Evolutionary conservation across 2,113 vertebrate genomes (phyloP).

Genomic region (Paraplagusia blochii): DNA sequence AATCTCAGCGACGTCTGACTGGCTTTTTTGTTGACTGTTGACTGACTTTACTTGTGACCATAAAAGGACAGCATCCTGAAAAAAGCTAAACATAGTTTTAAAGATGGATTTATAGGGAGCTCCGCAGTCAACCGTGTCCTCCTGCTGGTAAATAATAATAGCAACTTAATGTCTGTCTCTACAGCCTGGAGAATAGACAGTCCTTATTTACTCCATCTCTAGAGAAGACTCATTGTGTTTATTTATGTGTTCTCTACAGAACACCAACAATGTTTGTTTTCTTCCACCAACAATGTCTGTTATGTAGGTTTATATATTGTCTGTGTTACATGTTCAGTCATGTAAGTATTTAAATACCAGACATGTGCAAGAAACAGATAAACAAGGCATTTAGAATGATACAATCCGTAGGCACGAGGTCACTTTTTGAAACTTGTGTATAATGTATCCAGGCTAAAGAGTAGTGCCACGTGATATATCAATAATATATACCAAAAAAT

Average conservation of each 20-base stretch:
- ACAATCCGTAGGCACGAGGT: no score
- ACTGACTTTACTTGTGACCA: background rate
- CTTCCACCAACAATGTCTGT: background rate
- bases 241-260: conserved; percentile 6
- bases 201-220: background rate
- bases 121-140: background rate
- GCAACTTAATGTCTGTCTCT: conserved; percentile 9
- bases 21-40: background rate
- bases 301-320: background rate
- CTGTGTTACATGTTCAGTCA: background rate
- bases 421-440: no score
- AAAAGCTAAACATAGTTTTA: background rate
- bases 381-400: no score
- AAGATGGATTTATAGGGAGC: background rate
- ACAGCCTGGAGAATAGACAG: background rate
- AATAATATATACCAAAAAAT: no score
- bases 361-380: background rate
- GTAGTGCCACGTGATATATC: no score
- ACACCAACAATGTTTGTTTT: background rate
- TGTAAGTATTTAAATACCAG: background rate
- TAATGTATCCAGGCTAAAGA: no score
- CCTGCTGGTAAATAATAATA: conserved; percentile 3
- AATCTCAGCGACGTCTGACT: conserved; percentile 6
- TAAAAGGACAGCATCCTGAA: background rate
- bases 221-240: conserved; percentile 9